These are phyloP conservation scores for Meloidogyne exigua DNA, from an alignment of 1,140 invertebrate species.

Conservation along the genomic window DNA sequence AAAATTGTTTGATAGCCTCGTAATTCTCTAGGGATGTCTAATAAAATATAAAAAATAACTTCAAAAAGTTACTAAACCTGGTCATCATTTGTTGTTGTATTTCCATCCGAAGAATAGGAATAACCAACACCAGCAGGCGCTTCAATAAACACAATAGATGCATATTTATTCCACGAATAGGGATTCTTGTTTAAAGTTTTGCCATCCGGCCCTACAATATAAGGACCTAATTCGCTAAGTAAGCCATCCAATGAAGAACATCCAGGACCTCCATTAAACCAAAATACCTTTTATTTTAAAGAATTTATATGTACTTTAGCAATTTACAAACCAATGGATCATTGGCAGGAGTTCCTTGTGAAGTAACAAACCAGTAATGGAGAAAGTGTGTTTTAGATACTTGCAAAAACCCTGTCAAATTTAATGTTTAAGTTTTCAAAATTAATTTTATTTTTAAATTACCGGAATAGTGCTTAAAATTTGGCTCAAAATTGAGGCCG, in stretches of 20 bases:
- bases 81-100: slow-evolving; percentile 68
- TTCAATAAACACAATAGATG: slow-evolving; percentile 68
- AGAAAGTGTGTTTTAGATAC: slow-evolving; percentile 58
- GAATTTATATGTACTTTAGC: not conserved
- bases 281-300: not conserved
- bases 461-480: slow-evolving; percentile 61
- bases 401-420: slow-evolving; percentile 53
- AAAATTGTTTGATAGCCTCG: slow-evolving; percentile 67
- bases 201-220: slow-evolving; percentile 63
- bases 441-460: not conserved
- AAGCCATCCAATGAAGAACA: slow-evolving; percentile 67
- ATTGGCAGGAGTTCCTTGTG: slow-evolving; percentile 64
- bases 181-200: slow-evolving; percentile 34
- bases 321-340: slow-evolving; percentile 67
- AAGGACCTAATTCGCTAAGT: slow-evolving; percentile 69
- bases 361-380: slow-evolving; percentile 67
- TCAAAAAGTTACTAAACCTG: slow-evolving; percentile 45
- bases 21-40: slow-evolving; percentile 66
- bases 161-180: slow-evolving; percentile 66
- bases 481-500: slow-evolving; percentile 55
- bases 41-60: slow-evolving; percentile 23
- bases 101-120: slow-evolving; percentile 67
- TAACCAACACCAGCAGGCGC: slow-evolving; percentile 69
- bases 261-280: slow-evolving; percentile 66
- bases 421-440: slow-evolving; percentile 17